Conservation (phyloP, 1,140 invertebrate genomes). For the Dendrolimus kikuchii region DNA sequence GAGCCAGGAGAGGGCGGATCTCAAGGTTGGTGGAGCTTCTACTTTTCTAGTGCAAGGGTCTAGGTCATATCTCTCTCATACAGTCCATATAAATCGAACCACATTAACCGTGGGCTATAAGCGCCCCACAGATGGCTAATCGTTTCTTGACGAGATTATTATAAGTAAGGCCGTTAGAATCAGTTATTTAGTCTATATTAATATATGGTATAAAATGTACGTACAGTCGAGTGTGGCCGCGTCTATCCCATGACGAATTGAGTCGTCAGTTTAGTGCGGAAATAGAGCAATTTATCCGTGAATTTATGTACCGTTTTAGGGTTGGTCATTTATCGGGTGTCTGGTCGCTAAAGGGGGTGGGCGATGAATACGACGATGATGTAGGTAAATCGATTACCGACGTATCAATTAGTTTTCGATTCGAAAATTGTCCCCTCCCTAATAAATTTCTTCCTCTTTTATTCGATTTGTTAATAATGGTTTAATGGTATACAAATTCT, state of each 20-base stretch:
- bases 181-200: too few species aligned
- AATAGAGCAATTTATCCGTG: constrained; percentile 56
- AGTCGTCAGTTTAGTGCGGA: constrained; percentile 50
- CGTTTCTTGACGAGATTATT: too few species aligned
- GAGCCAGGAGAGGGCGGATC: too few species aligned
- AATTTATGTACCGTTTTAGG: constrained; percentile 53
- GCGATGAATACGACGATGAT: constrained; percentile 33
- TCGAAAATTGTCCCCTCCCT: constrained; percentile 5
- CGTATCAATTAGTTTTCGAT: constrained; percentile 17
- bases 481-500: too few species aligned
- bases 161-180: too few species aligned
- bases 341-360: constrained; percentile 18
- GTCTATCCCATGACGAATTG: constrained; percentile 57
- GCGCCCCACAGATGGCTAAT: too few species aligned
- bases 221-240: background rate
- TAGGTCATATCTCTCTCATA: too few species aligned
- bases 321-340: constrained; percentile 38
- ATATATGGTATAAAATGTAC: background rate
- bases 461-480: too few species aligned
- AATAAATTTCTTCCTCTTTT: constrained; percentile 9
- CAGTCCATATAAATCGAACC: too few species aligned
- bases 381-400: constrained; percentile 43
- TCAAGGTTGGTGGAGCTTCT: too few species aligned
- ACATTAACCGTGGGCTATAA: too few species aligned
- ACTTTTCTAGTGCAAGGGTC: too few species aligned